Base-by-base conservation (phyloP, 2,113 vertebrate species). In the Nothoprocta pentlandii region DNA sequence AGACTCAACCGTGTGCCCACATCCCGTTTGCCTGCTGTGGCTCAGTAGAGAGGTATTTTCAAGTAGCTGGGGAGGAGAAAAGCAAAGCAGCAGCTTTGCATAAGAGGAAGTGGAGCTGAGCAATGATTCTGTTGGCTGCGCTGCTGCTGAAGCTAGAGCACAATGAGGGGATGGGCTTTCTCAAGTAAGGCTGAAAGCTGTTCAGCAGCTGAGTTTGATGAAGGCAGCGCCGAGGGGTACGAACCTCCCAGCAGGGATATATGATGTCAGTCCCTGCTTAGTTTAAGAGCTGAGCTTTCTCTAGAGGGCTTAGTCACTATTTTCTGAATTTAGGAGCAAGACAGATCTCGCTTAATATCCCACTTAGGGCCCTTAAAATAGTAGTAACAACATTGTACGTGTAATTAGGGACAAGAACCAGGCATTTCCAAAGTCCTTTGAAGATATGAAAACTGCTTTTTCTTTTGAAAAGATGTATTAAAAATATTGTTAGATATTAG, bases 71-170 rank as follows among this genome's bases (percentile, higher is more conserved):
- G 53, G 89, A 71, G 47, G 79, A 62, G 4, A 47, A 89, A 90
- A 95, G 75, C 44, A 66, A 88, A 92, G 83, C 32, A 69, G 32
- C 54, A 69, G 22, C 77, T 95, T 96, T 95, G 74, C 89, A 77
- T 63, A 80, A 64, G 53, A 70, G n/a, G 28, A 92, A 95, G 46
- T 69, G 81, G 85, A 95, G 22, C 81, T 11, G 59, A n/a, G 30
- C 30, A 44, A 62, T 90, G 85, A 34, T 87, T 73, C 86, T 92
- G 51, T 53, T 36, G 30, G 19, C 81, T 96, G 67, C 20, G 47
- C 17, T 90, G 61, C 67, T 46, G 4, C 80, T 91, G 51, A 75
- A 41, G 23, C 56, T 71, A 54, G 49, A 89, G 53, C 91, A 85
- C 69, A 71, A 2, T 10, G 80, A 41, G 59, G 74, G 86, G 26